Base-by-base conservation (phyloP, 64 coral and sea anemone species). In the Pocillopora verrucosa region DNA sequence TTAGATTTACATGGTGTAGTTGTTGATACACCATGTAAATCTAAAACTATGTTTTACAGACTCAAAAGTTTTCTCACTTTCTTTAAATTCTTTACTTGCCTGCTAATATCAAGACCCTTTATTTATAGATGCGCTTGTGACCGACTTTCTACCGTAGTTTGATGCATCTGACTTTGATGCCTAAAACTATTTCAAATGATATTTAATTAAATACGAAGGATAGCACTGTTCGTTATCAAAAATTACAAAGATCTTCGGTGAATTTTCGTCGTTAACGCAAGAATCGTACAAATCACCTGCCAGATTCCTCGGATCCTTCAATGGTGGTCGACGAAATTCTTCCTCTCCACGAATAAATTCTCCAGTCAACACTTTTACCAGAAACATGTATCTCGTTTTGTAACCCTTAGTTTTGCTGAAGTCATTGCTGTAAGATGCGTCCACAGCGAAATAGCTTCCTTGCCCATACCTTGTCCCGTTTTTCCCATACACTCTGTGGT, bases 181-280 rank as follows among this genome's bases (percentile, higher is more conserved):
- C 41, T 51, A 51, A 51, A 51, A 51, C 41, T 51, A 7, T 78
- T 70, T 20, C 25, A 70, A 70, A 12, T 24, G 7, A 70, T 24
- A 51, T 51, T 87, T 82, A 65, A 92, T 92, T 65, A 92, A 22
- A 59, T 88, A 92, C 5, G 63, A 75, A 13, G 76, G 84, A 69
- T 92, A 92, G 65, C 72, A 92, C 58, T 88, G 91, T 20, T 88
- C 85, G 16, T 88, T 60, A 37, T 92, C 65, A 92, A 92, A 92
- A 15, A 89, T 57, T 12, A 96, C 94, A 90, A 80, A 92, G 15
- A 96, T 60, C 45, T 69, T 25, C 0, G 94, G 90, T 59, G 19
- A 73, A n/a, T 92, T 24, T 17, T 87, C 59, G 37, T 87, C 77
- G 16, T 96, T 90, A 19, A 96, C 94, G 76, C 94, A 92, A 6